Conservation (phyloP, 2,113 vertebrate genomes). For the Periophthalmodon schlosseri region DNA sequence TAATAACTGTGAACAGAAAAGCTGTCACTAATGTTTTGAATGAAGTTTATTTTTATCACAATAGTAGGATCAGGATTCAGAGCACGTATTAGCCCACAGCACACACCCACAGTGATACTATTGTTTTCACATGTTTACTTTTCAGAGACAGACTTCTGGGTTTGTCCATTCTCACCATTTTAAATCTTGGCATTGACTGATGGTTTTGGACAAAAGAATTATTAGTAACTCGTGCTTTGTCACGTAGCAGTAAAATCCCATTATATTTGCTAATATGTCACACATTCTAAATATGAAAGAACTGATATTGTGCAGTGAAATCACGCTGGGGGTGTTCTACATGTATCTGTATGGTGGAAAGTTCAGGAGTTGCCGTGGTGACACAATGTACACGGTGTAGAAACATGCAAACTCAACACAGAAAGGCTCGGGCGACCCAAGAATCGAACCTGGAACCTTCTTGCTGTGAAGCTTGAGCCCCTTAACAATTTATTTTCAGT, state of each 20-base stretch:
- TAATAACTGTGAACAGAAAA: constrained; percentile 38
- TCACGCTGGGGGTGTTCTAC: too few relatives aligned
- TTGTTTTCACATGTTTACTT: constrained; percentile 62
- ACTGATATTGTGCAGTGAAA: too few relatives aligned
- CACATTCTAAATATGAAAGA: too few relatives aligned
- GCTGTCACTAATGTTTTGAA: constrained; percentile 1
- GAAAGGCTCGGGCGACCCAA: too few relatives aligned
- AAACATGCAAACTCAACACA: too few relatives aligned
- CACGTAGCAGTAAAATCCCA: constrained; percentile 37
- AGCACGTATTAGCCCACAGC: constrained; percentile 39
- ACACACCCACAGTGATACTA: background rate
- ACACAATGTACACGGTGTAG: too few relatives aligned
- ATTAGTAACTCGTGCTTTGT: constrained; percentile 19
- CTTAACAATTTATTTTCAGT: too few relatives aligned
- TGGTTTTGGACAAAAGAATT: constrained; percentile 16
- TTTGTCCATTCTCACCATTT: constrained; percentile 42
- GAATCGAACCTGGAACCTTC: too few relatives aligned
- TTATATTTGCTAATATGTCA: too few relatives aligned
- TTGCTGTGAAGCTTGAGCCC: too few relatives aligned
- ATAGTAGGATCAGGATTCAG: constrained; percentile 34
- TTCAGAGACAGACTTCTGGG: constrained; percentile 38
- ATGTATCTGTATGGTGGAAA: too few relatives aligned
- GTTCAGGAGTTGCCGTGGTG: too few relatives aligned
- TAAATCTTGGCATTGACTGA: constrained; percentile 41
- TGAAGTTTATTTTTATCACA: constrained; percentile 30